Conservation (phyloP, 2,888 invertebrate genomes). For the Machimus rusticus region DNA sequence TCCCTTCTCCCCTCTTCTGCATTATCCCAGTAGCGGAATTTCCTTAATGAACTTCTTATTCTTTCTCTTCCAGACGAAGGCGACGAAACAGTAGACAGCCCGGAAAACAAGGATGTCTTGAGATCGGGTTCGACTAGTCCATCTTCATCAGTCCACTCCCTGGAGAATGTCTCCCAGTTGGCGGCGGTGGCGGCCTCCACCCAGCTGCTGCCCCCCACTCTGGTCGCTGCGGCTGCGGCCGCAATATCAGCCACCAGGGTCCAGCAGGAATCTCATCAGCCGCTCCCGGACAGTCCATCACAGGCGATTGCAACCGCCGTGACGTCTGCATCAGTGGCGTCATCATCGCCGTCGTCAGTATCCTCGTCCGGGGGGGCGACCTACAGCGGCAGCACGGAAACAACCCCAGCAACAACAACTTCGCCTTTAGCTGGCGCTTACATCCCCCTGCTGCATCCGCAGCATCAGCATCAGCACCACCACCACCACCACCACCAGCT, state of each 20-base stretch:
- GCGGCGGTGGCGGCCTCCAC: neutral
- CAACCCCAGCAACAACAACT: slow-evolving; percentile 44
- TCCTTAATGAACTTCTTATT: neutral
- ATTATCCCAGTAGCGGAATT: neutral
- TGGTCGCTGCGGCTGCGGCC: slow-evolving; percentile 13
- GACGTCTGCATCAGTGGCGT: slow-evolving; percentile 4
- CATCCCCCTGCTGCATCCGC: slow-evolving; percentile 20
- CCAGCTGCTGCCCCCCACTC: neutral
- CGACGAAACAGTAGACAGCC: slow-evolving; percentile 38
- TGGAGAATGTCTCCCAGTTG: slow-evolving; percentile 31
- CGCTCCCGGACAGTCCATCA: slow-evolving; percentile 27
- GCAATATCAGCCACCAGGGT: slow-evolving; percentile 21
- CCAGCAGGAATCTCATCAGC: neutral
- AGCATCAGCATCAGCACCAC: slow-evolving; percentile 22
- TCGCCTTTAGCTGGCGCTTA: slow-evolving; percentile 16
- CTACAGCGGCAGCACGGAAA: slow-evolving; percentile 46
- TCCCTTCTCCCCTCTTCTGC: neutral
- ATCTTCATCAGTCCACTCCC: slow-evolving; percentile 40
- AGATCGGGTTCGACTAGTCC: slow-evolving; percentile 48
- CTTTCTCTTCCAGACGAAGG: slow-evolving; percentile 45
- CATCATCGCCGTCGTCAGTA: slow-evolving; percentile 38
- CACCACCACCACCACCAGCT: slow-evolving; percentile 15
- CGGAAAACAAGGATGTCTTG: slow-evolving; percentile 36
- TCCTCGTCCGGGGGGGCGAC: slow-evolving; percentile 48
- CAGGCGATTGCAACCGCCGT: slow-evolving; percentile 27